Conservation (phyloP, 1,140 invertebrate genomes). For the Danaus plexippus region DNA sequence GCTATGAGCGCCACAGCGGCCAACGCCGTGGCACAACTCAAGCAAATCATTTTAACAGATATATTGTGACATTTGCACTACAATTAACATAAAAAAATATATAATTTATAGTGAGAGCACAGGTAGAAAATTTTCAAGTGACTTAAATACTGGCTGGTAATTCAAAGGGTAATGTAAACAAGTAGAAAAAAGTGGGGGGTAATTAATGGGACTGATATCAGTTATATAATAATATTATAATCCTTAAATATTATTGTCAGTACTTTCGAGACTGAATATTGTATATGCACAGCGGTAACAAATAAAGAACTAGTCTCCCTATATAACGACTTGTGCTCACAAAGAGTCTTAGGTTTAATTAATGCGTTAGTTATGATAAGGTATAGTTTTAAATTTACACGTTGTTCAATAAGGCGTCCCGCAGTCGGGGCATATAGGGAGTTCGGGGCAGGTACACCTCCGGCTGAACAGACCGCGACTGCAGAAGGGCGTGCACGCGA, state of each 20-base stretch:
- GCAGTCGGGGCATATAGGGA: conserved; percentile 48
- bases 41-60: conserved; percentile 41
- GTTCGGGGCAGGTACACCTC: conserved; percentile 39
- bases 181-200: neutral
- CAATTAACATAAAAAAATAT: no score
- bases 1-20: conserved; percentile 33
- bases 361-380: neutral
- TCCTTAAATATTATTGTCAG: no score
- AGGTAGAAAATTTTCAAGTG: no score
- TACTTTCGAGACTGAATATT: no score
- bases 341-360: no score
- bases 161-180: neutral
- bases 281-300: no score
- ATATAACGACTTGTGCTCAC: no score
- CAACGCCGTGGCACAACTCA: conserved; percentile 32
- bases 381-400: neutral
- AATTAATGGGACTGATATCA: neutral
- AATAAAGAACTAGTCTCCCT: no score
- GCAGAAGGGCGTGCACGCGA: conserved; percentile 40
- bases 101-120: no score
- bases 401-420: conserved; percentile 38
- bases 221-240: no score
- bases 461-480: conserved; percentile 25
- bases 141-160: neutral
- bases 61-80: no score